A percentile compares a stretch with the other conserved stretches of the same genome.
Evolutionary conservation across 2,113 vertebrate species (phyloP).

Genomic region (Caretta caretta): DNA sequence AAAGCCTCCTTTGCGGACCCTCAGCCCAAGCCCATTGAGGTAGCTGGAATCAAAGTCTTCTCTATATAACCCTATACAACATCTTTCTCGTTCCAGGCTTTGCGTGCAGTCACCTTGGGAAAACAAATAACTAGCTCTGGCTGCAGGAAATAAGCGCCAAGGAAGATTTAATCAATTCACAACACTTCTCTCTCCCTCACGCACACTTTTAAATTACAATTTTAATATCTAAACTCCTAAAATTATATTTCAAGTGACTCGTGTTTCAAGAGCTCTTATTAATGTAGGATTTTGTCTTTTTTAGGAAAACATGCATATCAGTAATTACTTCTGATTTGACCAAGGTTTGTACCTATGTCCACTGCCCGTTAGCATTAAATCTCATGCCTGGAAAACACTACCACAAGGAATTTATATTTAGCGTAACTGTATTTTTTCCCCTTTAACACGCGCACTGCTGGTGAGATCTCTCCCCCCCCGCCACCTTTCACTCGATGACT

Average conservation of each 20-base stretch:
- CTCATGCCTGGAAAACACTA: conserved; percentile 30
- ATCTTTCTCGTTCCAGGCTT: neutral
- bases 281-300: neutral
- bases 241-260: neutral
- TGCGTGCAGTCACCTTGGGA: neutral
- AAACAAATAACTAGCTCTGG: neutral
- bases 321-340: neutral
- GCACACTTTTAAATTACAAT: neutral
- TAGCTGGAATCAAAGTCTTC: neutral
- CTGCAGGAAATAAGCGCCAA: neutral
- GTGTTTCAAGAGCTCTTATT: neutral
- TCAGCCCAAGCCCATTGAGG: neutral
- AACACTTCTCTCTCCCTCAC: neutral
- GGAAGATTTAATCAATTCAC: neutral
- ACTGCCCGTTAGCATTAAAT: neutral
- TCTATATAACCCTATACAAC: neutral
- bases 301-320: neutral
- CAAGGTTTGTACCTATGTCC: conserved; percentile 15
- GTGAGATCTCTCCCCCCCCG: conserved; percentile 2
- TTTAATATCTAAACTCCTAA: neutral
- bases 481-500: conserved; percentile 20
- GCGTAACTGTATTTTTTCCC: neutral
- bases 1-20: neutral
- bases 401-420: conserved; percentile 11
- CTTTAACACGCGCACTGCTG: neutral